These are phyloP conservation scores for Caenorhabditis zanzibari DNA, from an alignment of 2,888 invertebrate genomes.

Conservation along the genomic window DNA sequence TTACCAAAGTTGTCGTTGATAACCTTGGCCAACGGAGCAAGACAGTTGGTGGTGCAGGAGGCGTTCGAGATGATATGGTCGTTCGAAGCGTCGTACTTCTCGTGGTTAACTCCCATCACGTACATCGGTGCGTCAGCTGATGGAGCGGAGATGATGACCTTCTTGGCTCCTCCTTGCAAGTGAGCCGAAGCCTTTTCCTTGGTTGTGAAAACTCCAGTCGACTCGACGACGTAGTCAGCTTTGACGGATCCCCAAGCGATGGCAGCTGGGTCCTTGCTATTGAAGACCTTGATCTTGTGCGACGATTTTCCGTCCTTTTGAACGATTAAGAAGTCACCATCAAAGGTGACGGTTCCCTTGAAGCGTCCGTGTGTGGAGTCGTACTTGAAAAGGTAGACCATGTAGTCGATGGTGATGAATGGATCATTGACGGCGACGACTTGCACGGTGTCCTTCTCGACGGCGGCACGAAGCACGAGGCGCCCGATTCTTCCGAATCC, in stretches of 20 bases:
- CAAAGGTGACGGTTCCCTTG: constrained; percentile 91
- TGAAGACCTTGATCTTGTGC: constrained; percentile 88
- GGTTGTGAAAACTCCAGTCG: constrained; percentile 97
- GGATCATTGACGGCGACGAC: constrained; percentile 94
- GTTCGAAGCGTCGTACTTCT: constrained; percentile 85
- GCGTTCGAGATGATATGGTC: neutral
- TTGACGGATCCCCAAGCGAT: constrained; percentile 94
- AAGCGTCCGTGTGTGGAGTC: constrained; percentile 97
- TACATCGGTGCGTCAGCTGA: constrained; percentile 95
- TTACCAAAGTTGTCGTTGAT: constrained; percentile 16
- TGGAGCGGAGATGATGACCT: constrained; percentile 58
- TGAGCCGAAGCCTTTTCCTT: constrained; percentile 92
- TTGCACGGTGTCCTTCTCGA: constrained; percentile 88
- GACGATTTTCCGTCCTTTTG: constrained; percentile 85
- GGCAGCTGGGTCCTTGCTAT: constrained; percentile 85
- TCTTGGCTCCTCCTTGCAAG: constrained; percentile 86
- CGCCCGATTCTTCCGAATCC: constrained; percentile 96
- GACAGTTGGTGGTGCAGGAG: constrained; percentile 1
- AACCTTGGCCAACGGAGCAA: constrained; percentile 8
- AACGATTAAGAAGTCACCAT: constrained; percentile 90
- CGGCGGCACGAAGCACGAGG: constrained; percentile 91
- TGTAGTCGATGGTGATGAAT: constrained; percentile 95
- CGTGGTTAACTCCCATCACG: constrained; percentile 96
- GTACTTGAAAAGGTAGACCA: constrained; percentile 89
- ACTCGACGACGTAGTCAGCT: constrained; percentile 97